Base-by-base conservation (phyloP, 2,113 vertebrate species). In the Syrmaticus mikado region DNA sequence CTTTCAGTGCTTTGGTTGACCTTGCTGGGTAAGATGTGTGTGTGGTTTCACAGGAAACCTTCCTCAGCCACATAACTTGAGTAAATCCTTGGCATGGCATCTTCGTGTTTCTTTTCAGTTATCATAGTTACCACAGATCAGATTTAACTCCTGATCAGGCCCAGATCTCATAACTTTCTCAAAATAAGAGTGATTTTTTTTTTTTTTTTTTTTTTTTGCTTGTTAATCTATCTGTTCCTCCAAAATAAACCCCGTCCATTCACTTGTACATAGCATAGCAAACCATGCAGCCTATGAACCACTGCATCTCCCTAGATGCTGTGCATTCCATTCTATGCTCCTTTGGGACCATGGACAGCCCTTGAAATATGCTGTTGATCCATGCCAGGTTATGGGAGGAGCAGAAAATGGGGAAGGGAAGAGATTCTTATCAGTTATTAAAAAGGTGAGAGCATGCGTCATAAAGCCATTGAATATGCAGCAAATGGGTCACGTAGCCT, bases 61-160 rank as follows among this genome's bases (percentile, higher is more conserved):
- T n/a, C n/a, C 64, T 57, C 32, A 57, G 11, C 41, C 48, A 5
- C 0, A 1, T 50, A 27, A 61, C 30, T 43, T 50, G 28, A 19
- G 48, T 57, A 41, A 38, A 0, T 50, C 36, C 48, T 64, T 0
- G 0, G 8, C 21, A 14, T 46, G 67, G 61, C 24, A 41, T 68
- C 16, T 61, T 61, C 8, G 2, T 41, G 2, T 73, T 53, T 46
- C 18, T 85, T 80, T 85, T 73, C 46, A 22, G 34, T 41, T 3
- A 3, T 40, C 20, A 10, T 19, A 34, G 36, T 73, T 61, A 34
- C 20, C 30, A 41, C 11, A 55, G 55, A 55, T 20, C 40, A 34
- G 62, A 20, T 46, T 82, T 72, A 43, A 65, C 27, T 43, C 48
- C 32, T 50, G 34, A n/a, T 50, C 32, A 4, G 1, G 13, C 52